Percentiles rank a stretch among this genome's conserved stretches.
Conservation (phyloP, 2,797 vertebrate species). For the Eulemur mongoz region DNA sequence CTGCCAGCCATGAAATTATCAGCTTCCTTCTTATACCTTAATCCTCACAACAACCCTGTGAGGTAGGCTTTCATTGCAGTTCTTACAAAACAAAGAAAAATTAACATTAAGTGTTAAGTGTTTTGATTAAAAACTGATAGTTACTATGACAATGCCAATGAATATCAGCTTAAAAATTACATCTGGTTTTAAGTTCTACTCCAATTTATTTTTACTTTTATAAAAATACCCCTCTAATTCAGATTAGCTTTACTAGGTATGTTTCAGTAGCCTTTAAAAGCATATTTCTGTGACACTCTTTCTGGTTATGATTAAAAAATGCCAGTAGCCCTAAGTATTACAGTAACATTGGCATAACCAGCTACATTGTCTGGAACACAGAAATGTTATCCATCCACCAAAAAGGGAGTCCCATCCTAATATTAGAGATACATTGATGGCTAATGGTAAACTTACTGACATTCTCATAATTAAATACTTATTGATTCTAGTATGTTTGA, state of each 20-base stretch:
- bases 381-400: slow-evolving; percentile 24
- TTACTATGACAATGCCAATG: not conserved
- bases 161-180: not conserved
- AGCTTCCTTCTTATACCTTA: not conserved
- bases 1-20: not conserved
- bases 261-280: slow-evolving; percentile 66
- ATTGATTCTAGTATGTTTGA: slow-evolving; percentile 16
- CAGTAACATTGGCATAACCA: slow-evolving; percentile 57
- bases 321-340: slow-evolving; percentile 66
- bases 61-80: slow-evolving; percentile 33
- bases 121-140: not conserved
- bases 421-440: slow-evolving; percentile 24
- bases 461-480: slow-evolving; percentile 67
- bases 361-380: slow-evolving; percentile 47
- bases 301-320: slow-evolving; percentile 68
- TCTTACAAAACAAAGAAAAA: slow-evolving; percentile 10
- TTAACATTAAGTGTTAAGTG: not conserved
- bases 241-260: not conserved
- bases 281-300: slow-evolving; percentile 63
- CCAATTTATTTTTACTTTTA: slow-evolving; percentile 47
- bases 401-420: slow-evolving; percentile 43
- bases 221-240: slow-evolving; percentile 45
- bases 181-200: slow-evolving; percentile 52
- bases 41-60: slow-evolving; percentile 52
- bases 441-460: slow-evolving; percentile 58